Base-by-base conservation (phyloP, 2,113 vertebrate genomes). In the Paratilapia polleni region DNA sequence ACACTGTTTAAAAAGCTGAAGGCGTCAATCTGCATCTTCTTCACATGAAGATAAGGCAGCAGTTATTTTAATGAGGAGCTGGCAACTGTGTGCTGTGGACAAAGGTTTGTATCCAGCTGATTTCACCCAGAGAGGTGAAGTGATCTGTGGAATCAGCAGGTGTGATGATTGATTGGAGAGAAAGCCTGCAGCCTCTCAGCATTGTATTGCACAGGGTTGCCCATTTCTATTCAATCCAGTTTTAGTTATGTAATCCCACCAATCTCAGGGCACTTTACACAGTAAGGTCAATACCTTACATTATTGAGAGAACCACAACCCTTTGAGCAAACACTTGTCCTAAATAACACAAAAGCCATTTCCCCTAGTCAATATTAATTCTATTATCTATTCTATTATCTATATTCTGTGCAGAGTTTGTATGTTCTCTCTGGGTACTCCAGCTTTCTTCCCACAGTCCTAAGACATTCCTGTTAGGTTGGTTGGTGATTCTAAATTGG, bases 91-190 rank as follows among this genome's bases (percentile, higher is more conserved):
- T 22, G 11, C 20, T 10, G 15, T 52, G 75, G 20, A 43, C 22
- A 15, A 38, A 57, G 49, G 52, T 63, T 74, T 64, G 49, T 12
- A 52, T 56, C 60, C 43, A 12, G 26, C 75, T 79, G 81, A 76
- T 85, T 89, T 73, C 43, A 66, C 22, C 74, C 28, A 31, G 74
- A 74, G 85, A 15, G 49, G 63, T 62, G 89, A 84, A 49, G 80
- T 17, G 78, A 84, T 81, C 54, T 68, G 68, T 84, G 79, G 80
- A 81, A 84, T 78, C 75, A 87, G 82, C 85, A 26, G 83, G 11
- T 38, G n/a, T 6, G 26, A 66, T 56, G 84, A 88, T 84, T 90
- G 89, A 89, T 81, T 22, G 77, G 36, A 24, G 43, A 70, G 56
- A 31, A 41, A 63, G 31, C 47, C 83, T 52, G 66, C 74, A 74